Conservation (phyloP, 2,888 invertebrate species). For the Callyntrura sp. region DNA sequence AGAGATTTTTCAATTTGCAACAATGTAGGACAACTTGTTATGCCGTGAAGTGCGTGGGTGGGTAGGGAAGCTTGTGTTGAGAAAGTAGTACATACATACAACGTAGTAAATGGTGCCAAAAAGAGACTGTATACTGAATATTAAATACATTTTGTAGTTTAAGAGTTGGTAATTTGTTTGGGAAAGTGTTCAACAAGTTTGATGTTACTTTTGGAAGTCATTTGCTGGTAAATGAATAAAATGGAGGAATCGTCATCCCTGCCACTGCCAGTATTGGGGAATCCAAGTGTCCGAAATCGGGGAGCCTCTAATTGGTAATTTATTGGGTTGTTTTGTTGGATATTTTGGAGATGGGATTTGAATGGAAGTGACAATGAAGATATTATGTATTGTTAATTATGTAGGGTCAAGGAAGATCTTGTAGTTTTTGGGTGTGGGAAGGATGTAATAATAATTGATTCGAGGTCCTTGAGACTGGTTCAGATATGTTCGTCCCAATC, state of each 20-base stretch:
- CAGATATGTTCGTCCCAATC: constrained; percentile 81
- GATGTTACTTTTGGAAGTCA: no score
- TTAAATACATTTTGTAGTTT: background rate
- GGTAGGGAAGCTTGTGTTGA: background rate
- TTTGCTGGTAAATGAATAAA: background rate
- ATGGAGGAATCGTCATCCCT: background rate
- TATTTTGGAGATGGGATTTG: no score
- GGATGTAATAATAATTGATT: constrained; percentile 81
- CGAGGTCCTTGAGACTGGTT: constrained; percentile 72
- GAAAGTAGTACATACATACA: no score
- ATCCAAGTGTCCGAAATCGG: constrained; percentile 64
- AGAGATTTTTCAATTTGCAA: background rate
- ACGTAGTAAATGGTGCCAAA: no score
- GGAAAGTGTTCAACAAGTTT: no score
- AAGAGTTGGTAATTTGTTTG: background rate
- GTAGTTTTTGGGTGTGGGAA: constrained; percentile 80
- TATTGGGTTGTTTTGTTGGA: background rate
- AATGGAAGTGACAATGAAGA: no score
- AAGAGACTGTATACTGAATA: background rate
- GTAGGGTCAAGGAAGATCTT: constrained; percentile 76
- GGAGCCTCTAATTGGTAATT: constrained; percentile 76
- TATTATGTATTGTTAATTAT: constrained; percentile 15
- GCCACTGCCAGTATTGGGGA: constrained; percentile 74
- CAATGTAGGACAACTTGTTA: background rate
- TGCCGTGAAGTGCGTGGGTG: background rate